A percentile compares a stretch with the other conserved stretches of the same genome.
phyloP scores from a whole-genome alignment of 2,797 vertebrate genomes.

The Microctenopoma lineatum region DNA sequence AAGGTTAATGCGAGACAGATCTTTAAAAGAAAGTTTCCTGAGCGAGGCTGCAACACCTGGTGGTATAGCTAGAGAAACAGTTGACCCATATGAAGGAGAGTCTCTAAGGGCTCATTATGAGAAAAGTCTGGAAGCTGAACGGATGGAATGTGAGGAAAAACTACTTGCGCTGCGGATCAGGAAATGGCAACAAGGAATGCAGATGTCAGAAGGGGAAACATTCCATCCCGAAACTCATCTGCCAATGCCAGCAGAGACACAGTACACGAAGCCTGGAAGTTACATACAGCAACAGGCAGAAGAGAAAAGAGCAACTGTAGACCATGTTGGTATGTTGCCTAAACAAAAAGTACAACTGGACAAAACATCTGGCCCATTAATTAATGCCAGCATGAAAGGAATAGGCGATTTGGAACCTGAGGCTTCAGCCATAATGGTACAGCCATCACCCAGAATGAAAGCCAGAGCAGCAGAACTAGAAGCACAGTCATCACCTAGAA shows the following conservation, averaged over 20 bases:
- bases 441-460: constrained; percentile 43
- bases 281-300: constrained; percentile 26
- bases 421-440: background rate
- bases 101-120: constrained; percentile 71
- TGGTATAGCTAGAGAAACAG: constrained; percentile 12
- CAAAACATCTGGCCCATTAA: background rate
- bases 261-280: constrained; percentile 45
- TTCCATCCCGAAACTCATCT: constrained; percentile 61
- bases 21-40: constrained; percentile 51
- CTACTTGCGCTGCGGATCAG: constrained; percentile 69
- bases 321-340: background rate
- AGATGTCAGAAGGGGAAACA: constrained; percentile 63
- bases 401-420: constrained; percentile 25
- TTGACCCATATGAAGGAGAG: constrained; percentile 29
- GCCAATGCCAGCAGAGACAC: constrained; percentile 39
- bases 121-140: constrained; percentile 73
- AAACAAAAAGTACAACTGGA: constrained; percentile 15
- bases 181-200: constrained; percentile 80
- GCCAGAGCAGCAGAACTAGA: constrained; percentile 26
- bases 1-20: constrained; percentile 44
- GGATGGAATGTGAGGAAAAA: constrained; percentile 76
- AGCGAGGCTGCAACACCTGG: constrained; percentile 47
- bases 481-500: constrained; percentile 37
- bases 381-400: constrained; percentile 24
- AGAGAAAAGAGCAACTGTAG: constrained; percentile 28